Evolutionary conservation across 2,113 vertebrate species (phyloP), one percentile per base, ranked within the genome.

Genomic region (Synodontis membranacea): DNA sequence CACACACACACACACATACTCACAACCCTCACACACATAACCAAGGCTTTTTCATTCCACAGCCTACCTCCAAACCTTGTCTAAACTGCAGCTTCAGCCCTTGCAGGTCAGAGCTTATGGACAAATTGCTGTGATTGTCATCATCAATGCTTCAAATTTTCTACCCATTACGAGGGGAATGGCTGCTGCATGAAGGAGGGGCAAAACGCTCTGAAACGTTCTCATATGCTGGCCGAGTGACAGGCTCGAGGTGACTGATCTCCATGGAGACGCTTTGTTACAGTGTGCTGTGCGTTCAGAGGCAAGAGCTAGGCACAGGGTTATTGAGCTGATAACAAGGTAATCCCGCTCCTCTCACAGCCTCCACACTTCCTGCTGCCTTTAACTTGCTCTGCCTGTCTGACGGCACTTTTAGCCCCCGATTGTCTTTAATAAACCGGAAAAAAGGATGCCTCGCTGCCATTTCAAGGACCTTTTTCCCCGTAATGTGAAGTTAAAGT

Each of bases 311-410:
- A 91, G 93, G 82, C 93, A 94, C 92, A 95, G 95, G 92, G 93
- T 96, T 96, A 96, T 96, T 95, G 96, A 96, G 96, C 94, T 95
- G 96, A 96, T 97, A 97, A 97, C 95, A 94, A 97, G 96, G 96
- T 97, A 94, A 93, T 96, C 95, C 94, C 93, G 94, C 90, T 93
- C 94, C 94, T 95, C 94, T 94, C 93, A 90, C 83, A 93, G 95
- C 94, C 94, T 94, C 93, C 92, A 94, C 94, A 93, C 93, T 93
- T 93, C 94, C 94, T 93, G 92, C 92, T 93, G 91, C 31, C 79
- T 83, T 56, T 87, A 89, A 84, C 72, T 81, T 84, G 60, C 84
- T 56, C 62, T 54, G 76, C 76, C 79, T 74, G 62, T 62, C 52
- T 72, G 56, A 84, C 48, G 56, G 75, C 60, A 60, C 64, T 86